Conservation (phyloP, 2,113 vertebrate species). For the Oryzias javanicus region DNA sequence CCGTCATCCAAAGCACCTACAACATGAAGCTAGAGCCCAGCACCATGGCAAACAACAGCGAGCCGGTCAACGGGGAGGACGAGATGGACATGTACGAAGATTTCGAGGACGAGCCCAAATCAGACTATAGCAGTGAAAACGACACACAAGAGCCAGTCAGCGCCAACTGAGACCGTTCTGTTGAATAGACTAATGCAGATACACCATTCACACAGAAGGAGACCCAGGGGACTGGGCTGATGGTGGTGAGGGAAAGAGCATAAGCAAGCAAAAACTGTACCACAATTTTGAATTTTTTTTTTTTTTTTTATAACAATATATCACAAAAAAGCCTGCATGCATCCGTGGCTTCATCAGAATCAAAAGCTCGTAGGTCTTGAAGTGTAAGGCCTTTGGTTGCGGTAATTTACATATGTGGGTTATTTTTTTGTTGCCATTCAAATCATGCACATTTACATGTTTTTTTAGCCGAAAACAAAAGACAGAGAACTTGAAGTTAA, state of each 20-base stretch:
- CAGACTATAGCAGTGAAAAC: slow-evolving; percentile 99
- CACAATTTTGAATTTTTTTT: slow-evolving; percentile 35
- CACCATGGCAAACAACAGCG: slow-evolving; percentile 82
- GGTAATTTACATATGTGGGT: slow-evolving; percentile 46
- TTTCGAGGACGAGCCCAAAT: slow-evolving; percentile 98
- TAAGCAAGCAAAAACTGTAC: slow-evolving; percentile 48
- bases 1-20: slow-evolving; percentile 98
- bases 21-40: slow-evolving; percentile 93
- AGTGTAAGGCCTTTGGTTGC: slow-evolving; percentile 91
- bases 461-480: slow-evolving; percentile 87
- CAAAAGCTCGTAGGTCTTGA: slow-evolving; percentile 97
- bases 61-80: slow-evolving; percentile 90
- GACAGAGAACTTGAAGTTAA: slow-evolving; percentile 94
- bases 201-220: slow-evolving; percentile 43
- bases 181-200: slow-evolving; percentile 23
- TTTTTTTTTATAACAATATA: slow-evolving; percentile 70
- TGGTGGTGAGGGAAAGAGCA: slow-evolving; percentile 53
- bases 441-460: slow-evolving; percentile 80
- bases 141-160: slow-evolving; percentile 93
- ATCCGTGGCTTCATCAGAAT: slow-evolving; percentile 90
- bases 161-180: slow-evolving; percentile 85
- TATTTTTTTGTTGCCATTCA: slow-evolving; percentile 73
- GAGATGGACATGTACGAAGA: slow-evolving; percentile 99
- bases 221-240: slow-evolving; percentile 35
- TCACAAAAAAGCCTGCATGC: slow-evolving; percentile 94